Percentiles rank a stretch among this genome's conserved stretches.
Evolutionary conservation across 2,888 invertebrate genomes (phyloP).

Genomic region (Drosophila koepferae): DNA sequence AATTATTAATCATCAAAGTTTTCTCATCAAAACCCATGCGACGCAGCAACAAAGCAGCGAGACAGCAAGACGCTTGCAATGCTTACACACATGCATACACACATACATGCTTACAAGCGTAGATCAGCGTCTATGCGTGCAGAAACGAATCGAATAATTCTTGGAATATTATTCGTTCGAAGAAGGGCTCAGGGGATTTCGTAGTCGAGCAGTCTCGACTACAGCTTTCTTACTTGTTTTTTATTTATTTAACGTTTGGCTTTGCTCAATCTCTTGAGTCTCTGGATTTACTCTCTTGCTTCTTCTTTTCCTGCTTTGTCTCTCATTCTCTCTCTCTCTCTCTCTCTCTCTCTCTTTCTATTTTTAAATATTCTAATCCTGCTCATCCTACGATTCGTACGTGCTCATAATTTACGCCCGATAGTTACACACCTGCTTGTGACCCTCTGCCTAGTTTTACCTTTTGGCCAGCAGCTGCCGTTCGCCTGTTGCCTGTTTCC

Average conservation of each 20-base stretch:
- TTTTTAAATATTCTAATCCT: conserved; percentile 69
- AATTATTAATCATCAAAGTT: too few species aligned
- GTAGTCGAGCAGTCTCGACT: too few species aligned
- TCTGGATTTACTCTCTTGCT: background rate
- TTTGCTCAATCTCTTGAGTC: background rate
- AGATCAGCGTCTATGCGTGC: too few species aligned
- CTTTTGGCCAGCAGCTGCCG: conserved; percentile 58
- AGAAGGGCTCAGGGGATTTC: too few species aligned
- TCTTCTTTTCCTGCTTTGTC: background rate
- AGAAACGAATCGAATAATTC: too few species aligned
- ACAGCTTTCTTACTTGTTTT: background rate
- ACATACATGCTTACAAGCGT: too few species aligned
- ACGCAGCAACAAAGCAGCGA: too few species aligned
- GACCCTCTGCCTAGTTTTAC: conserved; percentile 28
- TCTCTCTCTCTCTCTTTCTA: conserved; percentile 11
- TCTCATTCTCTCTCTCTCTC: background rate
- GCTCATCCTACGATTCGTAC: conserved; percentile 50
- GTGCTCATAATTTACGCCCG: conserved; percentile 72
- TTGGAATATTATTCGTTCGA: too few species aligned
- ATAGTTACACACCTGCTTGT: conserved; percentile 52
- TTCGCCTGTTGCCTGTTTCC: conserved; percentile 29
- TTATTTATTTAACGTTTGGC: background rate
- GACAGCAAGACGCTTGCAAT: too few species aligned
- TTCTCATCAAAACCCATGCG: too few species aligned
- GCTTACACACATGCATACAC: too few species aligned